phyloP scores from a whole-genome alignment of 2,797 vertebrate genomes.

The Bradypus variegatus region DNA sequence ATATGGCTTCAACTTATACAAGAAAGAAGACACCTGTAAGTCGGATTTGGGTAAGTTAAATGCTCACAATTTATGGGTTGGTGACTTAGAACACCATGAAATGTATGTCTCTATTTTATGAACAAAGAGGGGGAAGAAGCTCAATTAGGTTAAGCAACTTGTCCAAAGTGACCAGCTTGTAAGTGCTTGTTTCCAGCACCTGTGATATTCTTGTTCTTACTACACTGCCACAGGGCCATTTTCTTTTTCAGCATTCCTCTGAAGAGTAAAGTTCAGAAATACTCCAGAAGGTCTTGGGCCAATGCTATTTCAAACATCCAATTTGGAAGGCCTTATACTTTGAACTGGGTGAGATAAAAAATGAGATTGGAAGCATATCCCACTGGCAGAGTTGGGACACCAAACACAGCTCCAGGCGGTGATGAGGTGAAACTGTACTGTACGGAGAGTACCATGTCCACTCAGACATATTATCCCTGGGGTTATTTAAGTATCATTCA shows the following conservation, averaged over 20 bases:
- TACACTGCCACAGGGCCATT: background rate
- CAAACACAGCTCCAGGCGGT: background rate
- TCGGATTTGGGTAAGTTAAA: background rate
- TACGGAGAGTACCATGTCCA: background rate
- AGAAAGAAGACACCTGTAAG: background rate
- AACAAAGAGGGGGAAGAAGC: background rate
- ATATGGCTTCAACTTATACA: background rate
- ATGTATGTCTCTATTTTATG: too few species aligned
- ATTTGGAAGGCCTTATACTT: background rate
- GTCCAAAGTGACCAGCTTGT: background rate
- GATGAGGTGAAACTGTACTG: background rate
- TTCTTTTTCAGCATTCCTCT: background rate
- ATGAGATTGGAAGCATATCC: background rate
- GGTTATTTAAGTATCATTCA: background rate
- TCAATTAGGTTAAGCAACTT: background rate
- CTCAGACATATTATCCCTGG: background rate
- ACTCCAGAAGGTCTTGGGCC: background rate
- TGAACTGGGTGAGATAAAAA: background rate
- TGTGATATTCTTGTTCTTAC: background rate
- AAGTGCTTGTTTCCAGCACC: background rate
- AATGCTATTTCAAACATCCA: background rate
- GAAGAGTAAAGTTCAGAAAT: conserved; percentile 23
- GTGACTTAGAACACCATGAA: background rate
- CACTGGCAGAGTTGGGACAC: background rate
- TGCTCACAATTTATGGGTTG: background rate